Evolutionary conservation across 37 sponge, comb jelly and placozoan genomes (phyloP).

Genomic region (Trichoplax adhaerens): DNA sequence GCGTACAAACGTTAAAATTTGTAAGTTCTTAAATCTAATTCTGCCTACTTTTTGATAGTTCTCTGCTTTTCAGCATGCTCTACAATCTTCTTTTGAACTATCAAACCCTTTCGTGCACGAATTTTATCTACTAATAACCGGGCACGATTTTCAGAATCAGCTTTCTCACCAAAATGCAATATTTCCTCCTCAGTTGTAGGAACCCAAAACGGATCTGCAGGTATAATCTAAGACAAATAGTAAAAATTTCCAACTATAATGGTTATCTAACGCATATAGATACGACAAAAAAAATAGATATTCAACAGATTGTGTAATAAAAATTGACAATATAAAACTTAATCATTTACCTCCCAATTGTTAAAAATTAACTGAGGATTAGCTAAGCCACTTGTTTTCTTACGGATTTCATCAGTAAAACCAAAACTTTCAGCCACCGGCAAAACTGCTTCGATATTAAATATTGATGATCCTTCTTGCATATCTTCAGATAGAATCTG

Average conservation of each 20-base stretch:
- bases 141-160: slow-evolving; percentile 46
- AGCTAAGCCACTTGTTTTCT: slow-evolving; percentile 87
- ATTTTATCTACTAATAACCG: slow-evolving; percentile 41
- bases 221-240: slow-evolving; percentile 32
- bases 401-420: slow-evolving; percentile 91
- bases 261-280: not conserved
- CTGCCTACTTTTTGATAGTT: slow-evolving; percentile 34
- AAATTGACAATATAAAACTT: not conserved
- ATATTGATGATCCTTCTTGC: slow-evolving; percentile 70
- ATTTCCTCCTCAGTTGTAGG: slow-evolving; percentile 96
- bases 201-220: slow-evolving; percentile 87
- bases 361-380: slow-evolving; percentile 93
- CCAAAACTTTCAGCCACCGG: slow-evolving; percentile 98
- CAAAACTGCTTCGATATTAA: slow-evolving; percentile 54
- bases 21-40: no score
- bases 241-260: not conserved
- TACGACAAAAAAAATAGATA: not conserved
- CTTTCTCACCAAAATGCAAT: slow-evolving; percentile 88
- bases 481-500: slow-evolving; percentile 65
- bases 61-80: slow-evolving; percentile 94
- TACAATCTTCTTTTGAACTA: slow-evolving; percentile 73
- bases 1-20: no score
- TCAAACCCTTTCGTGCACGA: slow-evolving; percentile 74
- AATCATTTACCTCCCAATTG: slow-evolving; percentile 77
- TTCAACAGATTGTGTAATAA: not conserved